phyloP scores from a whole-genome alignment of 92 coral and sea anemone genomes.

The Pocillopora grandis region DNA sequence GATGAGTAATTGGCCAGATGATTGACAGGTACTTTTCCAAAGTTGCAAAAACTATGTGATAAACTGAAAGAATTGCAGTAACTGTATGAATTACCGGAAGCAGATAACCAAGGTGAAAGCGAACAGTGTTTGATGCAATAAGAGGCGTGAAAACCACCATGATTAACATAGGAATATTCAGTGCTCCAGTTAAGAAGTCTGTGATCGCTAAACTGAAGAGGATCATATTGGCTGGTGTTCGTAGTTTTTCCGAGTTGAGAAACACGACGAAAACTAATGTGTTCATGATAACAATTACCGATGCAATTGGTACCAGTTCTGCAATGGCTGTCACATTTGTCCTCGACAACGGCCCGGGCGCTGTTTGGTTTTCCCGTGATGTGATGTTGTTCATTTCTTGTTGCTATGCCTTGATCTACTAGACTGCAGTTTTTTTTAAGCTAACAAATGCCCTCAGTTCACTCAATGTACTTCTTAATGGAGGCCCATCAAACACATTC shows the following conservation, averaged over 20 bases:
- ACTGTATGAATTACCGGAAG: slow-evolving; percentile 30
- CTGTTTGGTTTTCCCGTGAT: neutral
- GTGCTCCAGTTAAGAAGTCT: slow-evolving; percentile 53
- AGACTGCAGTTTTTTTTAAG: no score
- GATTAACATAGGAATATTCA: slow-evolving; percentile 53
- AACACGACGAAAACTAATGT: slow-evolving; percentile 41
- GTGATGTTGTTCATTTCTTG: neutral
- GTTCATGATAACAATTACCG: slow-evolving; percentile 28
- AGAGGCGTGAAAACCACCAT: slow-evolving; percentile 3
- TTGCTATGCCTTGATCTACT: neutral
- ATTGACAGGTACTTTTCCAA: slow-evolving; percentile 43
- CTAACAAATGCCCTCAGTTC: no score
- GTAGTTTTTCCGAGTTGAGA: slow-evolving; percentile 21
- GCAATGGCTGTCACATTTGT: slow-evolving; percentile 21
- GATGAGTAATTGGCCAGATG: slow-evolving; percentile 37
- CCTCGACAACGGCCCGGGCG: neutral
- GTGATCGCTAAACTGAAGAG: slow-evolving; percentile 55
- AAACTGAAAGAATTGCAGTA: slow-evolving; percentile 36
- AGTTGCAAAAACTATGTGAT: slow-evolving; percentile 48
- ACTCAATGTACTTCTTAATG: no score
- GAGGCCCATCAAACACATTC: no score
- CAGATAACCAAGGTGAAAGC: slow-evolving; percentile 21
- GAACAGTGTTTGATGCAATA: slow-evolving; percentile 8
- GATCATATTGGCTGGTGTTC: slow-evolving; percentile 47
- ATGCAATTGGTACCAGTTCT: slow-evolving; percentile 43